A percentile compares a stretch with the other conserved stretches of the same genome.
phyloP scores from a whole-genome alignment of 2,888 invertebrate genomes.

The Eulithis testata region DNA sequence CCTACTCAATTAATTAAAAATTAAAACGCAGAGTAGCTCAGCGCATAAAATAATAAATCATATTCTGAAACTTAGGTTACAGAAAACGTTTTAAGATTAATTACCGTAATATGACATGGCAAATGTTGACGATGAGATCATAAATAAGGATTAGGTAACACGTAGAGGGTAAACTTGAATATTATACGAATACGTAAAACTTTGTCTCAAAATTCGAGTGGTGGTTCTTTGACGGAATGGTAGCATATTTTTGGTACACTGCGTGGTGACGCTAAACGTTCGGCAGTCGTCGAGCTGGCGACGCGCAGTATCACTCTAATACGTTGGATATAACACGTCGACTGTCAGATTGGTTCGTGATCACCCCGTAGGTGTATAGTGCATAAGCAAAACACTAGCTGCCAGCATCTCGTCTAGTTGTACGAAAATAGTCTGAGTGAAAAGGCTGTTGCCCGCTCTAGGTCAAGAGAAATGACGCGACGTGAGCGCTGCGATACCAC shows the following conservation, averaged over 20 bases:
- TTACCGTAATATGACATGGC: slow-evolving; percentile 32
- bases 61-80: slow-evolving; percentile 22
- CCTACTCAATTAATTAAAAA: too few species aligned
- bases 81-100: slow-evolving; percentile 33
- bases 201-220: too few species aligned
- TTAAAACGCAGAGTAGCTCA: too few species aligned
- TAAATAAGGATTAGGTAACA: neutral
- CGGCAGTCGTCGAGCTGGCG: too few species aligned
- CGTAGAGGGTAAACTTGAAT: too few species aligned
- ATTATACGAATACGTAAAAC: too few species aligned
- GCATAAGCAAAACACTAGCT: neutral
- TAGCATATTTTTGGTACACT: too few species aligned
- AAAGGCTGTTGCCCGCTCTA: slow-evolving; percentile 55
- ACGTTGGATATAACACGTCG: too few species aligned
- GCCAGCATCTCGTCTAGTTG: slow-evolving; percentile 24
- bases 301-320: too few species aligned
- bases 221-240: too few species aligned
- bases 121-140: slow-evolving; percentile 18
- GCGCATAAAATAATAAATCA: slow-evolving; percentile 17
- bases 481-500: slow-evolving; percentile 6
- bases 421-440: slow-evolving; percentile 49
- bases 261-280: too few species aligned
- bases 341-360: too few species aligned
- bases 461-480: slow-evolving; percentile 52
- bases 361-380: slow-evolving; percentile 1